phyloP scores from a whole-genome alignment of 2,888 invertebrate species.

The Chloromyia formosa region DNA sequence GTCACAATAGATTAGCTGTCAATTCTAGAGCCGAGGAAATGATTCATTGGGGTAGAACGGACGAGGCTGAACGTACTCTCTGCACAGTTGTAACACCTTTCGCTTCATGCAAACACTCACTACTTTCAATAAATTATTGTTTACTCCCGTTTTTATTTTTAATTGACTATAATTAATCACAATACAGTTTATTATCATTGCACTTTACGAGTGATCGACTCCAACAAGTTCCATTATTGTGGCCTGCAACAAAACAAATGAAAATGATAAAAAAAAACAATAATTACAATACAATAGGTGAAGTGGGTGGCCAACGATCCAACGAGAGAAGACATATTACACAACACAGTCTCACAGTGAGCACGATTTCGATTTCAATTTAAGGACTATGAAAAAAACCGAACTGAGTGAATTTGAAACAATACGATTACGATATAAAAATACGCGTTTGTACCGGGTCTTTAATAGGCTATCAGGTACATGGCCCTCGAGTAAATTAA shows the following conservation, averaged over 20 bases:
- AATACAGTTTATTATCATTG: conserved; percentile 4
- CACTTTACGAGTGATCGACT: neutral
- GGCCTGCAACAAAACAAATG: neutral
- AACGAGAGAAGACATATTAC: neutral
- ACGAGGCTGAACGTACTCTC: no score
- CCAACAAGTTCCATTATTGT: conserved; percentile 42
- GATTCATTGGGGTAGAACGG: no score
- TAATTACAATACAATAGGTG: conserved; percentile 30
- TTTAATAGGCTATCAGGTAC: neutral
- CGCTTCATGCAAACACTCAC: no score
- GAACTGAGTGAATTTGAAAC: conserved; percentile 23
- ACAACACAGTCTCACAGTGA: no score
- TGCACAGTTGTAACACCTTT: no score
- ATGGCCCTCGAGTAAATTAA: conserved; percentile 41
- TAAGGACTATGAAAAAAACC: conserved; percentile 1
- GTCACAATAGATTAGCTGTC: no score
- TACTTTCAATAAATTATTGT: conserved; percentile 1
- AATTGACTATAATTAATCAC: conserved; percentile 40
- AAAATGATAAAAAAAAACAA: conserved; percentile 3
- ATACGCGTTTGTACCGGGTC: neutral
- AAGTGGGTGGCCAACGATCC: neutral
- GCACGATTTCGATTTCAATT: conserved; percentile 8
- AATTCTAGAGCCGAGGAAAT: no score
- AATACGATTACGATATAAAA: conserved; percentile 17
- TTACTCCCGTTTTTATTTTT: conserved; percentile 1